phyloP scores from a whole-genome alignment of 2,888 invertebrate species.

The Papilio demoleus region DNA sequence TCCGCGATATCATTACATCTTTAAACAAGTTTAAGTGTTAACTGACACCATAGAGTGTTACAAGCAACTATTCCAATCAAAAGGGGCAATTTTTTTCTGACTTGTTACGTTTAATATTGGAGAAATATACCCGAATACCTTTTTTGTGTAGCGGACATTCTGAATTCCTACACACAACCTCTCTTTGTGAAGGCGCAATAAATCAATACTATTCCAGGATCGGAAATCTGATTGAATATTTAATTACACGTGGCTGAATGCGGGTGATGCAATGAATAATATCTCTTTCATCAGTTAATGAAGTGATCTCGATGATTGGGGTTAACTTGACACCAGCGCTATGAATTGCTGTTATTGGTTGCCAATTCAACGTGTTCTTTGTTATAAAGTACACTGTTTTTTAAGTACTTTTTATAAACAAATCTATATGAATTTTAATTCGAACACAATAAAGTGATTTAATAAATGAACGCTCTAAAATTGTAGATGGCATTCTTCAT shows the following conservation, averaged over 20 bases:
- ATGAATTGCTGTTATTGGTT: constrained; percentile 37
- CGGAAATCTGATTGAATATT: constrained; percentile 30
- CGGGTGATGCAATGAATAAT: constrained; percentile 73
- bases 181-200: constrained; percentile 18
- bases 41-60: too few relatives aligned
- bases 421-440: not conserved
- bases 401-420: not conserved
- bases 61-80: too few relatives aligned
- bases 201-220: constrained; percentile 18
- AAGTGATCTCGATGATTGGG: constrained; percentile 50
- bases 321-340: constrained; percentile 45
- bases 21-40: too few relatives aligned
- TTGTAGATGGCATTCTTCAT: too few relatives aligned
- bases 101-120: too few relatives aligned
- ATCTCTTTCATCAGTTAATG: constrained; percentile 64
- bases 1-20: too few relatives aligned
- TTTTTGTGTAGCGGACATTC: constrained; percentile 10
- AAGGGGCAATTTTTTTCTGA: too few relatives aligned
- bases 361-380: constrained; percentile 21
- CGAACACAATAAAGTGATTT: too few relatives aligned
- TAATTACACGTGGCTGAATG: constrained; percentile 35
- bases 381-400: not conserved
- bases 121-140: too few relatives aligned
- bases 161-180: constrained; percentile 4
- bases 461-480: too few relatives aligned